Base-by-base conservation (phyloP, 1,140 invertebrate species). In the Sitobion miscanthi region DNA sequence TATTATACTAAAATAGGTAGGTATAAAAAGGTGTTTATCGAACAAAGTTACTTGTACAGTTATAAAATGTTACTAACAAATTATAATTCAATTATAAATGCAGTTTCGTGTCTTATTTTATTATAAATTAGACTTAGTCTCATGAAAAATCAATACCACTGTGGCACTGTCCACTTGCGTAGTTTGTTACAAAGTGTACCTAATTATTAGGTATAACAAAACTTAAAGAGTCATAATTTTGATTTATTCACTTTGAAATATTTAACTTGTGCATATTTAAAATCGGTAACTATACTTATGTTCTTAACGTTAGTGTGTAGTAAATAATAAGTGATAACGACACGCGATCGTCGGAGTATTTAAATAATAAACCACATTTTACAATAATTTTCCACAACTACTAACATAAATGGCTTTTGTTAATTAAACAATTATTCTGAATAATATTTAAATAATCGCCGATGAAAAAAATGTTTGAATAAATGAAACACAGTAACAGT, bases 171-270 rank as follows among this genome's bases (percentile, higher is more conserved):
- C 42, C 42, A 42, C 62, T 77, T 77, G 30, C n/a, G 14, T 17
- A 1, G 30, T 77, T 77, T n/a, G 14, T 77, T n/a, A n/a, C 62
- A n/a, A 14, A 17, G 62, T 69, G n/a, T 38, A 42, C 42, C 42
- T 77, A 77, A 77, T 77, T 77, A 77, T 35, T 77, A n/a, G 4
- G n/a, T 52, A 21, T 23, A 77, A 77, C 14, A 77, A 77, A 21
- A n/a, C 30, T 77, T n/a, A 35, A 77, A n/a, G 30, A 77, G n/a
- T 77, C 62, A 77, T 77, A 35, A n/a, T 17, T 77, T 77, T 77
- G 62, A 77, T 77, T 77, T 77, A 77, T 77, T n/a, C n/a, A 77
- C 62, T 77, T 77, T 17, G 62, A 77, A 77, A n/a, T 77, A 77
- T 77, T n/a, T 77, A 77, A 77, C 14, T 77, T n/a, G 30, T 77